These are phyloP conservation scores for Portevinia maculata DNA, from an alignment of 2,888 invertebrate genomes.

Conservation along the genomic window DNA sequence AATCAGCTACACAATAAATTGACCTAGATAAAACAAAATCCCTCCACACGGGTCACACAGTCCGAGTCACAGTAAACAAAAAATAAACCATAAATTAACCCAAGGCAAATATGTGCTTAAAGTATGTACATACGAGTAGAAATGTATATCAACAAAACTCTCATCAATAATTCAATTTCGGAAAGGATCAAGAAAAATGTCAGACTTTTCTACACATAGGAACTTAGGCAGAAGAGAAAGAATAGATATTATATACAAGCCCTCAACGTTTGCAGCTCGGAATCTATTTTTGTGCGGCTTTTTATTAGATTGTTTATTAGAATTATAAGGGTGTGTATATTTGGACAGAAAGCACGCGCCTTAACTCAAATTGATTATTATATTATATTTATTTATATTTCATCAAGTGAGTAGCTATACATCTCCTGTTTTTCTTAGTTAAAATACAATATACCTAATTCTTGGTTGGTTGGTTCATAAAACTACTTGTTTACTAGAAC, in stretches of 20 bases:
- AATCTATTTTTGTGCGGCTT: constrained; percentile 49
- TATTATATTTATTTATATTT: too few relatives aligned
- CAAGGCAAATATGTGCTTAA: constrained; percentile 55
- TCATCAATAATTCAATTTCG: constrained; percentile 66
- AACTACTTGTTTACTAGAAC: too few relatives aligned
- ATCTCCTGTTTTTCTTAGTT: too few relatives aligned
- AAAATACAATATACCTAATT: too few relatives aligned
- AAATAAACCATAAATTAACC: constrained; percentile 60
- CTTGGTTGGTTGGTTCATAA: too few relatives aligned
- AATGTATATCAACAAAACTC: constrained; percentile 37
- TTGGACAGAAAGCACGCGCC: constrained; percentile 1
- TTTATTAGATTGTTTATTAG: constrained; percentile 50
- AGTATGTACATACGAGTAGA: constrained; percentile 22
- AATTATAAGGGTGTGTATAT: constrained; percentile 2
- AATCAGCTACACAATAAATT: too few relatives aligned
- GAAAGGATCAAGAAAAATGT: constrained; percentile 42
- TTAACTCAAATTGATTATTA: constrained; percentile 50
- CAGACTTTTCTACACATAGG: constrained; percentile 11
- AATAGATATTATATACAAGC: constrained; percentile 4
- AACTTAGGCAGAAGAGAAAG: neutral
- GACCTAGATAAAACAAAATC: neutral
- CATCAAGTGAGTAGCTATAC: too few relatives aligned
- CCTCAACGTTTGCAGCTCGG: constrained; percentile 4
- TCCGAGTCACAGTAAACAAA: constrained; percentile 1
- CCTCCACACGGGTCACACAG: neutral